Conservation (phyloP, 2,888 invertebrate genomes). For the Drosophila austrosaltans region DNA sequence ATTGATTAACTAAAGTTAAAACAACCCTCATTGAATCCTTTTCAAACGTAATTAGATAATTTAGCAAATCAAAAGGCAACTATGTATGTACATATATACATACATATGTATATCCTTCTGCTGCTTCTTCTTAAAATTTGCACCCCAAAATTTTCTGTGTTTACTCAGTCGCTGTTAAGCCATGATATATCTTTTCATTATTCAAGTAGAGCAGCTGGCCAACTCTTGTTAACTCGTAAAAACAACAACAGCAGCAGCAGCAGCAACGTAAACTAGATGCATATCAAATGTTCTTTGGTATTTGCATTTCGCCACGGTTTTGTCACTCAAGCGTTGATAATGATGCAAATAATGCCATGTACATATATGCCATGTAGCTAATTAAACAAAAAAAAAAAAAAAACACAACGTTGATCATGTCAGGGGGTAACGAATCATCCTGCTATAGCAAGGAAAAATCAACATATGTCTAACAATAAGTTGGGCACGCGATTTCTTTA, state of each 20-base stretch:
- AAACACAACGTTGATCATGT: slow-evolving; percentile 19
- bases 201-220: slow-evolving; percentile 21
- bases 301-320: slow-evolving; percentile 63
- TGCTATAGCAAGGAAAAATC: slow-evolving; percentile 10
- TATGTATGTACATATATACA: no score
- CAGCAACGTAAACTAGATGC: slow-evolving; percentile 46
- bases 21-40: no score
- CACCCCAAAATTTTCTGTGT: background rate
- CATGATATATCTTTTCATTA: slow-evolving; percentile 2
- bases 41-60: no score
- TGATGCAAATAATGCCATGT: slow-evolving; percentile 40
- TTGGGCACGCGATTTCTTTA: slow-evolving; percentile 44
- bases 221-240: slow-evolving; percentile 35
- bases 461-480: slow-evolving; percentile 38
- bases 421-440: slow-evolving; percentile 2
- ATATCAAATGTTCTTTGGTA: slow-evolving; percentile 66
- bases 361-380: slow-evolving; percentile 30
- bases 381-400: slow-evolving; percentile 34
- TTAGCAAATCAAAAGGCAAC: background rate
- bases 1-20: no score
- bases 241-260: background rate
- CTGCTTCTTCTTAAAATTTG: background rate
- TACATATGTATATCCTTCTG: background rate
- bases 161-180: slow-evolving; percentile 9
- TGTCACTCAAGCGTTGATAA: slow-evolving; percentile 67